Evolutionary conservation across 2,888 invertebrate genomes (phyloP), one percentile per base, ranked within the genome.

Genomic region (Pyrrhosoma nymphula): DNA sequence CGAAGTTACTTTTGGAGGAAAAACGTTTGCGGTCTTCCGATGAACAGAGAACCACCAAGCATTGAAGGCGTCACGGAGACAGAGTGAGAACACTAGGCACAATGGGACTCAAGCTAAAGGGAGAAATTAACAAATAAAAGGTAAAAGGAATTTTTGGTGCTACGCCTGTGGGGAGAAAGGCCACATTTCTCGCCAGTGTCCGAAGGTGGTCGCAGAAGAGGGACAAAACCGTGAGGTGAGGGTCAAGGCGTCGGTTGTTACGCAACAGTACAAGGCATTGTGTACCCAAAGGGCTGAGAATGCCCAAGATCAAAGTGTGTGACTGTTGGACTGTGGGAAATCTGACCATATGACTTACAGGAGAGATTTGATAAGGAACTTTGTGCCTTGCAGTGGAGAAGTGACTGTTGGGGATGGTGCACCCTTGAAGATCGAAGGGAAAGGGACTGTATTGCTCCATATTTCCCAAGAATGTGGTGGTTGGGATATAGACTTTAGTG

Each of bases 261-360:
- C 35, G 82, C n/a, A 35, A 35, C 39, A 88, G 88, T 88, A 88
- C 23, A 88, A 88, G 6, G 88, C 88, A 20, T 82, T 82, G 39
- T 88, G 39, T 39, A 47, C 18, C 18, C 39, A 39, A 88, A 88
- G n/a, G 69, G 18, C 12, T 69, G 69, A 88, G 88, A 47, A 39
- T 39, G 23, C 16, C 47, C 35, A 88, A 20, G 39, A 35, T 47
- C 39, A 88, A 47, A 88, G 47, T 47, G 0, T 88, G 14, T 82
- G 82, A 23, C 35, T 82, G n/a, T 82, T 82, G 82, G 82, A 82
- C 35, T 82, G 82, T 82, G 88, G 88, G 14, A 39, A 3, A 88
- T 88, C 88, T 20, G 88, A 39, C 14, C 88, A 88, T 88, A 88
- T 88, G 88, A 88, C 88, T 20, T 39, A 88, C 47, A 88, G n/a